Percentiles rank a stretch among this genome's conserved stretches.
phyloP scores from a whole-genome alignment of 1,140 invertebrate species.

The Thalassaphorura encarpata region DNA sequence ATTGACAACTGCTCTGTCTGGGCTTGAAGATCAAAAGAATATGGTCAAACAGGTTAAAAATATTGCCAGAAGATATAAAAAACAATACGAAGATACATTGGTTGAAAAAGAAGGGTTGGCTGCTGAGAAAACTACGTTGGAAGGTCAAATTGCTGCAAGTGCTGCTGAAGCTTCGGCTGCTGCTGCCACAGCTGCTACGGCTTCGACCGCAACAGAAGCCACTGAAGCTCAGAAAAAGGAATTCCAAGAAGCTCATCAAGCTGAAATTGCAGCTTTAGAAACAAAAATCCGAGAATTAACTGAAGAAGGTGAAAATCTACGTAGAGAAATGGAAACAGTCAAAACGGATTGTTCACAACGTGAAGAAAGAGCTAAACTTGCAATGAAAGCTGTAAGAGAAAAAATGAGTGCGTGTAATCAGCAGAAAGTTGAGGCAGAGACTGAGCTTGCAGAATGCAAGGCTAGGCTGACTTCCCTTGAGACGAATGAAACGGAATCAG shows the following conservation, averaged over 20 bases:
- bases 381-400: conserved; percentile 58
- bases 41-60: conserved; percentile 52
- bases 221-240: background rate
- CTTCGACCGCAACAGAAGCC: conserved; percentile 34
- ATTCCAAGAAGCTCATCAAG: conserved; percentile 35
- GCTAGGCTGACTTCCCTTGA: conserved; percentile 33
- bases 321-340: conserved; percentile 57
- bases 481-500: conserved; percentile 34
- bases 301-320: conserved; percentile 47
- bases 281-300: conserved; percentile 49
- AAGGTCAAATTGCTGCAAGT: conserved; percentile 39
- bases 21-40: conserved; percentile 48
- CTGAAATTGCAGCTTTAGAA: conserved; percentile 18
- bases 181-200: conserved; percentile 38
- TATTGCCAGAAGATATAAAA: conserved; percentile 87
- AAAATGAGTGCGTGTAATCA: conserved; percentile 59
- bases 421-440: conserved; percentile 49
- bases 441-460: conserved; percentile 49
- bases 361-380: conserved; percentile 59
- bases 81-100: conserved; percentile 66
- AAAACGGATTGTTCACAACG: conserved; percentile 52
- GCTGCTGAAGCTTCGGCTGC: conserved; percentile 38
- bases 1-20: conserved; percentile 61
- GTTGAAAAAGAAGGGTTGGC: conserved; percentile 48
- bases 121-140: conserved; percentile 33